Conservation (phyloP, 2,113 vertebrate species). For the Cebidichthys violaceus region DNA sequence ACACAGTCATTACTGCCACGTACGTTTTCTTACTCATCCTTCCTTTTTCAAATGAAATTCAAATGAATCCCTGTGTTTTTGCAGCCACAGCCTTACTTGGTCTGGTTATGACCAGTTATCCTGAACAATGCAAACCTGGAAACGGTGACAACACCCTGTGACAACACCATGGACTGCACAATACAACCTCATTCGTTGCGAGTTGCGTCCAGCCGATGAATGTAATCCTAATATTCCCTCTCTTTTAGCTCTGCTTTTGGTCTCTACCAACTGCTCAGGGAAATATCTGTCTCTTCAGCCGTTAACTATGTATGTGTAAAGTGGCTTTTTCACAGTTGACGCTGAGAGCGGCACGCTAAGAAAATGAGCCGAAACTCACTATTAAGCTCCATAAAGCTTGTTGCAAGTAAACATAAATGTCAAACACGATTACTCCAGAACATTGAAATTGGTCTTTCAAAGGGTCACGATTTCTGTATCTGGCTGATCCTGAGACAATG, state of each 20-base stretch:
- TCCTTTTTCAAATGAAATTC: background rate
- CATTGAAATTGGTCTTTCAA: background rate
- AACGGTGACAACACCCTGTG: background rate
- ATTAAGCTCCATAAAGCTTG: background rate
- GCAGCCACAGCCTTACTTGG: too few relatives aligned
- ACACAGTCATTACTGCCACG: background rate
- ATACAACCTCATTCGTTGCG: too few relatives aligned
- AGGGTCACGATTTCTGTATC: conserved; percentile 28
- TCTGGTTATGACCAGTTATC: background rate
- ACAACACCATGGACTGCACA: background rate
- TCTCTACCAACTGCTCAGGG: too few relatives aligned
- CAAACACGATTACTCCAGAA: background rate
- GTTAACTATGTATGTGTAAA: background rate
- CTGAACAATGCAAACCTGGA: background rate
- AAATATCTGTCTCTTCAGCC: too few relatives aligned
- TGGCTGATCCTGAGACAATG: conserved; percentile 32
- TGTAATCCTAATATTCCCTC: too few relatives aligned
- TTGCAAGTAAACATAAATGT: background rate
- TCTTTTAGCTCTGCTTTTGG: too few relatives aligned
- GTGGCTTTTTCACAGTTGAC: background rate
- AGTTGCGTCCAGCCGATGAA: too few relatives aligned
- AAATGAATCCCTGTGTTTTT: background rate
- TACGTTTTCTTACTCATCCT: background rate
- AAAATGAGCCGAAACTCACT: background rate
- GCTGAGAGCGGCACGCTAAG: background rate